Evolutionary conservation across 2,888 invertebrate genomes (phyloP).

Genomic region (Euspilapteryx auroguttella): DNA sequence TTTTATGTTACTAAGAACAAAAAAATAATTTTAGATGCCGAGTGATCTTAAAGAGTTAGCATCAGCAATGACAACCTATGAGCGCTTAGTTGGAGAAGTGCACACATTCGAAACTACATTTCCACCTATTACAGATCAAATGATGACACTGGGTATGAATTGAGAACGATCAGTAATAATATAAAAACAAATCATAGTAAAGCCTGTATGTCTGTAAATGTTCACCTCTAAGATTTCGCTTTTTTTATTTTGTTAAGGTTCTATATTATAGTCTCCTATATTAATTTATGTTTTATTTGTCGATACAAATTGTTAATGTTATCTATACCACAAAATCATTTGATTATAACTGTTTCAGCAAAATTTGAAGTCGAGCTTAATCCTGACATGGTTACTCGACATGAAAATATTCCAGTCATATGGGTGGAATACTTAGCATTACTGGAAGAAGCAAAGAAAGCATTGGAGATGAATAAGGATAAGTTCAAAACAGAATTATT

Average conservation of each 20-base stretch:
- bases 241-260: too few relatives aligned
- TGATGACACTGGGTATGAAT: conserved; percentile 64
- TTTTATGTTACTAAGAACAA: too few relatives aligned
- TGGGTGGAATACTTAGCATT: conserved; percentile 74
- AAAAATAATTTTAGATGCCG: conserved; percentile 70
- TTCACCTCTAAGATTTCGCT: too few relatives aligned
- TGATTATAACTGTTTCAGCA: too few relatives aligned
- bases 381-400: conserved; percentile 56
- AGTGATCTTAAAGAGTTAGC: conserved; percentile 74
- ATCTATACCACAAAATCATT: too few relatives aligned
- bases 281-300: too few relatives aligned
- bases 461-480: conserved; percentile 73
- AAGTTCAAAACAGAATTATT: conserved; percentile 72
- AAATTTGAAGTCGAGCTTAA: conserved; percentile 76
- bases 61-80: conserved; percentile 67
- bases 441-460: conserved; percentile 71
- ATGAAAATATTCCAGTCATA: conserved; percentile 60
- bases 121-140: conserved; percentile 74
- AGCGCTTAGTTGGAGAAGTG: conserved; percentile 67
- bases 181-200: too few relatives aligned
- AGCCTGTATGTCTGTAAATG: too few relatives aligned
- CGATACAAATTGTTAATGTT: too few relatives aligned
- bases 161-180: too few relatives aligned
- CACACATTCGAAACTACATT: conserved; percentile 69
- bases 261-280: too few relatives aligned